Evolutionary conservation across 2,113 vertebrate species (phyloP), one percentile per base, ranked within the genome.

Genomic region (Calonectris borealis): DNA sequence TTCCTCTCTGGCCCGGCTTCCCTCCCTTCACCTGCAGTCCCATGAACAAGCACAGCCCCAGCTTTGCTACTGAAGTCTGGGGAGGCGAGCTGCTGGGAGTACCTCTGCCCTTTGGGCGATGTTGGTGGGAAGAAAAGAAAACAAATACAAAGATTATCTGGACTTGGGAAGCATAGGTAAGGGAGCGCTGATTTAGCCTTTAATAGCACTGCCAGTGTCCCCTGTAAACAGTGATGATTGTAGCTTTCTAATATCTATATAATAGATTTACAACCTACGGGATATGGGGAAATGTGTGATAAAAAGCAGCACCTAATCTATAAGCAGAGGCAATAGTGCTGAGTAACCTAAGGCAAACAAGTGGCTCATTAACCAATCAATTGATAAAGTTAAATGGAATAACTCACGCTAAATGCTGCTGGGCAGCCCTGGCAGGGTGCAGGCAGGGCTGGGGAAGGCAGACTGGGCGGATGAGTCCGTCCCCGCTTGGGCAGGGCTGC

Each of bases 361-460:
- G 93, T 42, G 86, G 78, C 92, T 96, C 95, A 94, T 94, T 96
- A 96, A 85, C 70, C 52, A 81, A 86, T 81, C 86, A 88, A 93
- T 83, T 71, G 75, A 91, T 72, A 44, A 80, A 55, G 61, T 61
- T 92, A 86, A 95, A 92, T 65, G 91, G n/a, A 84, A 3, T 78
- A 97, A 94, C 68, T 93, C 58, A 73, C 0, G 2, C 81, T 79
- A 81, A 96, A 81, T 3, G 31, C 58, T 82, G 78, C 87, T 34
- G 0, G 1, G 70, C 84, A 65, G 55, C 36, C 69, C 82, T 27
- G 51, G 87, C 89, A 73, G 64, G 40, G 69, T 17, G 32, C 34
- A 27, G 49, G 51, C 62, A 49, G 57, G 64, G 46, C 19, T 40
- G 78, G 68, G 46, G 32, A 84, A 60, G 44, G n/a, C 51, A 61